Evolutionary conservation across 2,797 vertebrate species (phyloP), one percentile per base, ranked within the genome.

Genomic region (Xerus rutilus): DNA sequence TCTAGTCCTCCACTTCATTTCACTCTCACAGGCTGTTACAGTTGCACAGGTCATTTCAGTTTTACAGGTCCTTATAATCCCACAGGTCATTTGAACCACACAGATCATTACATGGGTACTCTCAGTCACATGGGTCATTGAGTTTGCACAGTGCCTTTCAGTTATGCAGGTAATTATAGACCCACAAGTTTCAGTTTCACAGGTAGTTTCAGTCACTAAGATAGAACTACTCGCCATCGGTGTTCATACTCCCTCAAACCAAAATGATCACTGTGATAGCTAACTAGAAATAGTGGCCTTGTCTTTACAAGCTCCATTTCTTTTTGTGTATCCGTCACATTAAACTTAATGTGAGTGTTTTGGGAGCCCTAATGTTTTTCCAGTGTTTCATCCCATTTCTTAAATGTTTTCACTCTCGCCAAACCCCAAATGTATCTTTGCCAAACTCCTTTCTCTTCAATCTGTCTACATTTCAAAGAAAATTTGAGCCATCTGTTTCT

Each of bases 401-500:
- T 73, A 95, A 93, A 73, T 93, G 95, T 96, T 93, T 96, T 93
- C 59, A 87, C 57, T 67, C 93, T 97, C 94, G 96, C 95, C 83
- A 90, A 93, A 79, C n/a, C 91, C 91, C 89, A 95, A 85, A 49
- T 90, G 47, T 90, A 67, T 88, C 94, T 93, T 85, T 97, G 96
- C 97, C 96, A 98, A 82, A 85, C 62, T 82, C 89, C 77, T 79
- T 89, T 57, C 79, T 96, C 91, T 94, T 89, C 96, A 96, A 94
- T 98, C 95, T 97, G 93, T 97, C 96, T 96, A 57, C 10, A 70
- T 93, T 96, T 95, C 91, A 96, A 96, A 96, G 96, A 94, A 97
- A 97, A 92, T 57, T 45, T 23, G n/a, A 94, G 87, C 96, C 96
- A 97, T 97, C 95, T 98, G 94, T 96, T 95, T 96, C 94, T 86